Conservation (phyloP, 2,888 invertebrate species). For the Alcis repandata region DNA sequence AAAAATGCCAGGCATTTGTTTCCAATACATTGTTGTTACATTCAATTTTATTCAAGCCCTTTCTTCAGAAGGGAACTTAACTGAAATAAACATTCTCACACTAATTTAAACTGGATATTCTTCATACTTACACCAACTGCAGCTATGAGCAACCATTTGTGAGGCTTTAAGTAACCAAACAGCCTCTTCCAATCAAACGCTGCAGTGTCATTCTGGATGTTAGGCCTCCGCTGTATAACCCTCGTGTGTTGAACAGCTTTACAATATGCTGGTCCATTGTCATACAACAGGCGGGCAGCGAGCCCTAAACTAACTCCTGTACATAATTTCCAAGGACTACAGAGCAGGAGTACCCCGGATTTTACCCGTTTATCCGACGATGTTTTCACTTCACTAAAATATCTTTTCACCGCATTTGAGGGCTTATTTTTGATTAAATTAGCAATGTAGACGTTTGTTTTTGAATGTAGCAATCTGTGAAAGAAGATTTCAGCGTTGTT, state of each 20-base stretch:
- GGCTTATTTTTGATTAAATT: conserved; percentile 72
- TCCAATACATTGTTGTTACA: no score
- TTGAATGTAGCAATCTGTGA: conserved; percentile 72
- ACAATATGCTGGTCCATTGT: conserved; percentile 88
- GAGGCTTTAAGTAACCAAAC: conserved; percentile 90
- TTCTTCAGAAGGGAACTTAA: no score
- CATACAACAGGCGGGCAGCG: conserved; percentile 66
- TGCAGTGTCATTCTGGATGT: conserved; percentile 80
- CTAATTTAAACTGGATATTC: no score
- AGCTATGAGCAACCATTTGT: conserved; percentile 91
- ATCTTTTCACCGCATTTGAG: conserved; percentile 63
- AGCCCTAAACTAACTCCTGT: conserved; percentile 79
- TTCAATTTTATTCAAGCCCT: no score
- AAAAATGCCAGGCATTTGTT: no score
- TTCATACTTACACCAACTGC: conserved; percentile 91
- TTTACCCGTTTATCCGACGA: conserved; percentile 65
- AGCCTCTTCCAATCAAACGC: conserved; percentile 93
- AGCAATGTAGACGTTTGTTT: conserved; percentile 62
- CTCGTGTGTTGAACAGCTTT: conserved; percentile 85
- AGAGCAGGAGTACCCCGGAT: conserved; percentile 61
- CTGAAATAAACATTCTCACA: no score
- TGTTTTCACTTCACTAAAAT: conserved; percentile 66
- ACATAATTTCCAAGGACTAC: conserved; percentile 80
- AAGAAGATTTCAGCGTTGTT: conserved; percentile 21
- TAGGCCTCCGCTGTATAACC: conserved; percentile 85